Percentiles rank a stretch among this genome's conserved stretches.
Evolutionary conservation across 2,888 invertebrate species (phyloP).

Genomic region (Zhuqinia jingwanae): DNA sequence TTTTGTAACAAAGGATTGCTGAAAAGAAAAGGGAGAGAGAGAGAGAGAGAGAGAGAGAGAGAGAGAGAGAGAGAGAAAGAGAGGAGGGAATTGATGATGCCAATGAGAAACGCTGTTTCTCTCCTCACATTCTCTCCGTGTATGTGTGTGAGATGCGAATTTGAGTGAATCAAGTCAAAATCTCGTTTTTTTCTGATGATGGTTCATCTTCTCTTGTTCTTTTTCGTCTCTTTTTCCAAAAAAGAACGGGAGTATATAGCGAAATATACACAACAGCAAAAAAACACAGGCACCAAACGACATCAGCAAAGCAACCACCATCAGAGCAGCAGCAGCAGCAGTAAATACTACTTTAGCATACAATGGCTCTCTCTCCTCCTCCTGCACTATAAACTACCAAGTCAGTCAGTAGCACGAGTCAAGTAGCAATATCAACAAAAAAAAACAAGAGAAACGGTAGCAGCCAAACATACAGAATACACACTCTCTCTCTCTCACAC

Average conservation of each 20-base stretch:
- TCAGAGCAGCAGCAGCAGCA: too few species aligned
- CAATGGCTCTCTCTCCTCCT: not conserved
- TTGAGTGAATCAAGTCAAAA: constrained; percentile 40
- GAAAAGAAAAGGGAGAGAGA: not conserved
- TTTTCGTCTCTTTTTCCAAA: too few species aligned
- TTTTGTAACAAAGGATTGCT: constrained; percentile 7
- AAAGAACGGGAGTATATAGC: too few species aligned
- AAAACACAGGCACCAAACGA: not conserved
- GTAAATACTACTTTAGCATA: not conserved
- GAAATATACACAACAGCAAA: too few species aligned
- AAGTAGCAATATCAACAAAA: constrained; percentile 52
- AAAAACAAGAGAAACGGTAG: not conserved
- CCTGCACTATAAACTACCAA: constrained; percentile 26
- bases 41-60: not conserved
- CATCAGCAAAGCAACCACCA: not conserved
- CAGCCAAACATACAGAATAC: not conserved
- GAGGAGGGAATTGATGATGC: too few species aligned
- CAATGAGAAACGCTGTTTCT: not conserved
- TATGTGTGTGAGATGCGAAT: constrained; percentile 6
- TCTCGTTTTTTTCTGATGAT: constrained; percentile 8
- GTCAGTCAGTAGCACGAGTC: constrained; percentile 48
- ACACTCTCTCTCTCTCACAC: too few species aligned
- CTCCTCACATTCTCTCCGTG: not conserved
- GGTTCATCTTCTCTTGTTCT: not conserved
- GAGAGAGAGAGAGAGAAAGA: not conserved